These are phyloP conservation scores for Microhierax caerulescens DNA, from an alignment of 2,797 vertebrate species.

Conservation along the genomic window DNA sequence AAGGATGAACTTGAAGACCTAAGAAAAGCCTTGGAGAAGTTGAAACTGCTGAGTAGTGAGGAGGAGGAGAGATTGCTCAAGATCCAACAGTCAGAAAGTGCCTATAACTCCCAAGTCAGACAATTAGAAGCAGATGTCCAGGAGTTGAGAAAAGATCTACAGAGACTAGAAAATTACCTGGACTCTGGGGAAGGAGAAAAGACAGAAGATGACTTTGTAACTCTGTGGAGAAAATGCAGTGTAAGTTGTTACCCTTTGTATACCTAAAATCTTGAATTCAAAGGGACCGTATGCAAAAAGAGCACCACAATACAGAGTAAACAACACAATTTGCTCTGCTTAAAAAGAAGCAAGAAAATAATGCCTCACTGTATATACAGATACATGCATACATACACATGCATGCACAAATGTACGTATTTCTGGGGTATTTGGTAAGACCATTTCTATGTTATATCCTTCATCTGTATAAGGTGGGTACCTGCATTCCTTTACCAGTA, in stretches of 20 bases:
- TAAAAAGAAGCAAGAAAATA: neutral
- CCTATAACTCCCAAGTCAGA: conserved; percentile 74
- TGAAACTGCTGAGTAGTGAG: conserved; percentile 75
- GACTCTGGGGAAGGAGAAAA: conserved; percentile 42
- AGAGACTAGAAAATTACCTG: conserved; percentile 75
- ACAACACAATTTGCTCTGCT: neutral
- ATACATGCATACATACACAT: neutral
- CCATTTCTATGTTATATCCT: neutral
- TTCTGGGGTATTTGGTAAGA: neutral
- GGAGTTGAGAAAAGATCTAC: conserved; percentile 75
- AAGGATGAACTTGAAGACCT: conserved; percentile 83
- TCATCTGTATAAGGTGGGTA: neutral
- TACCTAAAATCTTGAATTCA: neutral
- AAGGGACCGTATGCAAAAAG: neutral
- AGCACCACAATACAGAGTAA: neutral
- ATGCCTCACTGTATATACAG: neutral
- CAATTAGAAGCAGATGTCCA: conserved; percentile 79
- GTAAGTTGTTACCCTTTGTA: conserved; percentile 70
- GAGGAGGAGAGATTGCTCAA: conserved; percentile 75
- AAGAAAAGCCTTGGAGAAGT: conserved; percentile 80
- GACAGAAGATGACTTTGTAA: conserved; percentile 83
- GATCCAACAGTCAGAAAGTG: conserved; percentile 76
- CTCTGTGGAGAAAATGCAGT: conserved; percentile 83
- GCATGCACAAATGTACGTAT: neutral
- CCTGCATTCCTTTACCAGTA: neutral